A percentile compares a stretch with the other conserved stretches of the same genome.
Evolutionary conservation across 2,888 invertebrate genomes (phyloP).

Genomic region (Odontocerum albicorne): DNA sequence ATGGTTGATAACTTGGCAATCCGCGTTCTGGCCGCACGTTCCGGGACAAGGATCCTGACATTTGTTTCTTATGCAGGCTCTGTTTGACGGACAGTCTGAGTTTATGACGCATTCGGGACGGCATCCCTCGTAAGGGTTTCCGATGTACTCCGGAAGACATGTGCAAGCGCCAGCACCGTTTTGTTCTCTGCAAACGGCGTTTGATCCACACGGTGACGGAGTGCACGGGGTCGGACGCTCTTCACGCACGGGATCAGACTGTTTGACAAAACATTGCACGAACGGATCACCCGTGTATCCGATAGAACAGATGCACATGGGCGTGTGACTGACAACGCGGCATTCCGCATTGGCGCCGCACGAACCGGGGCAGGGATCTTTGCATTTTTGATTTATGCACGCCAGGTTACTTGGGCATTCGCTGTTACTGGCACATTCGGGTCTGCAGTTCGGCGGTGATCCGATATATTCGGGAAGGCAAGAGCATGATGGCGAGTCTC

Average conservation of each 20-base stretch:
- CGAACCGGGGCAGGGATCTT: conserved; percentile 70
- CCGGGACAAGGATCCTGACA: conserved; percentile 80
- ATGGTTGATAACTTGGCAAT: conserved; percentile 72
- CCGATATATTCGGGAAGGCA: conserved; percentile 69
- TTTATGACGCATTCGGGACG: conserved; percentile 74
- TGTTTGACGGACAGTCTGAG: conserved; percentile 70
- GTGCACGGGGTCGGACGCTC: conserved; percentile 59
- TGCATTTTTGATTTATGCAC: conserved; percentile 76
- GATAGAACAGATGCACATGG: conserved; percentile 66
- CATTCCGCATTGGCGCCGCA: conserved; percentile 77
- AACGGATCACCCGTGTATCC: conserved; percentile 80
- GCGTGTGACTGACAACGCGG: conserved; percentile 73
- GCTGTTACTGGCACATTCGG: conserved; percentile 77
- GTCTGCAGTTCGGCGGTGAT: conserved; percentile 74
- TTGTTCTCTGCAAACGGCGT: conserved; percentile 64
- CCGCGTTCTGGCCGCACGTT: conserved; percentile 71
- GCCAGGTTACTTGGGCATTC: conserved; percentile 71
- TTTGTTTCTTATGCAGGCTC: conserved; percentile 71
- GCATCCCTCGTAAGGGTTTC: conserved; percentile 79
- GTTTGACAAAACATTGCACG: conserved; percentile 59
- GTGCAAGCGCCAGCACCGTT: conserved; percentile 66
- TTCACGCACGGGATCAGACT: conserved; percentile 44
- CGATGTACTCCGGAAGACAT: conserved; percentile 71
- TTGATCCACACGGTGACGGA: conserved; percentile 65
- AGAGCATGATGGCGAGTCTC: conserved; percentile 72